phyloP scores from a whole-genome alignment of 2,113 vertebrate genomes.

The Australoheros scitulus region DNA sequence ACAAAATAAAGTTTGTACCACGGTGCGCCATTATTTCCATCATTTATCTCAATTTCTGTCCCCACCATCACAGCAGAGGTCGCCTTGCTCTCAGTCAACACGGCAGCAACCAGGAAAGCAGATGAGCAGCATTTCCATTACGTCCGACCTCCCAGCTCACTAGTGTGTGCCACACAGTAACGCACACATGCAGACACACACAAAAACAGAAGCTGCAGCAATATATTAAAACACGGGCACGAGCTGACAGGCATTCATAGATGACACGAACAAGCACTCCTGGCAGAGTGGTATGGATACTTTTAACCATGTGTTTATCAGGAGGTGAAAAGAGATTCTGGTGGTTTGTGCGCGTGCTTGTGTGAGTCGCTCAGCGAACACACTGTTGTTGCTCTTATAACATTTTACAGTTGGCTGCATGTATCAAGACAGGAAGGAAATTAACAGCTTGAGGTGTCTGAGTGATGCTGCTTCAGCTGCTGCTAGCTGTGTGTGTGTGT shows the following conservation, averaged over 20 bases:
- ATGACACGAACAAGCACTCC: neutral
- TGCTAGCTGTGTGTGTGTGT: constrained; percentile 15
- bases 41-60: constrained; percentile 17
- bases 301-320: constrained; percentile 33
- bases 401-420: constrained; percentile 63
- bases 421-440: constrained; percentile 61
- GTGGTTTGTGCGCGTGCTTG: neutral
- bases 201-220: neutral
- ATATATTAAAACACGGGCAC: too few relatives aligned
- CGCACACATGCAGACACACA: neutral
- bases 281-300: neutral
- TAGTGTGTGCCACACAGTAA: neutral
- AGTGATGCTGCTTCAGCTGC: constrained; percentile 53
- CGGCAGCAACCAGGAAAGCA: constrained; percentile 11
- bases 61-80: constrained; percentile 26
- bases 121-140: constrained; percentile 28
- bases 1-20: neutral
- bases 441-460: constrained; percentile 68
- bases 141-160: neutral
- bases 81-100: constrained; percentile 8
- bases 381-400: constrained; percentile 37
- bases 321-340: constrained; percentile 3
- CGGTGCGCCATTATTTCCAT: constrained; percentile 14
- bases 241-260: neutral
- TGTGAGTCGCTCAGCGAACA: neutral